A percentile compares a stretch with the other conserved stretches of the same genome.
These are phyloP conservation scores for Mystacides longicornis DNA, from an alignment of 2,888 invertebrate species.

Conservation along the genomic window DNA sequence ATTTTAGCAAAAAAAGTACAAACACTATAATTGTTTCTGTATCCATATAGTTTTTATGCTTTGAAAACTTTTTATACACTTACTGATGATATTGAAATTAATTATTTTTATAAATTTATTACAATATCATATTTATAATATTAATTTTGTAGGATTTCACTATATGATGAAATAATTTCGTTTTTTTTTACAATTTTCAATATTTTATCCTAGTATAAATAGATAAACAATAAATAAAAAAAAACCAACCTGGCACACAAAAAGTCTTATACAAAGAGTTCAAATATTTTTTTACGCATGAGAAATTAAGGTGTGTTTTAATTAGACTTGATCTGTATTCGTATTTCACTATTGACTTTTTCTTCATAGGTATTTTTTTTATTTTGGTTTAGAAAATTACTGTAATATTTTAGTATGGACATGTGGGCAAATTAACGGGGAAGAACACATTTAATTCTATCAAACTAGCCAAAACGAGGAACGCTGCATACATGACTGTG, in stretches of 20 bases:
- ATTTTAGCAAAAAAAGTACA: too few species aligned
- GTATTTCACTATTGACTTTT: neutral
- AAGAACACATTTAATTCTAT: constrained; percentile 74
- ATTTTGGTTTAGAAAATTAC: neutral
- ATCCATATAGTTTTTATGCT: too few species aligned
- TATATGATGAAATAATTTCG: too few species aligned
- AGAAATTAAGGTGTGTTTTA: neutral
- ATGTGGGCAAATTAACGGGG: constrained; percentile 63
- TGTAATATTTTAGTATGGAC: constrained; percentile 41
- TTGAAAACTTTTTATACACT: too few species aligned
- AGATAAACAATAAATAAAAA: neutral
- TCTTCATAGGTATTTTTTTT: neutral
- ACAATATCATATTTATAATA: too few species aligned
- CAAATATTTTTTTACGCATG: neutral
- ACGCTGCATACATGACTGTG: constrained; percentile 57
- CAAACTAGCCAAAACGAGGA: constrained; percentile 60
- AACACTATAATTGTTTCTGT: too few species aligned
- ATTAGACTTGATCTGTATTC: neutral
- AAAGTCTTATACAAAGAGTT: neutral
- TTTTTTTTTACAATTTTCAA: neutral
- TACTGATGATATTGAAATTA: too few species aligned
- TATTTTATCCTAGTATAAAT: neutral
- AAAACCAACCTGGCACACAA: neutral
- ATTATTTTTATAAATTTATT: too few species aligned
- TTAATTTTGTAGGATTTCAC: too few species aligned